Evolutionary conservation across 2,113 vertebrate species (phyloP), one percentile per base, ranked within the genome.

Genomic region (Passerina amoena): DNA sequence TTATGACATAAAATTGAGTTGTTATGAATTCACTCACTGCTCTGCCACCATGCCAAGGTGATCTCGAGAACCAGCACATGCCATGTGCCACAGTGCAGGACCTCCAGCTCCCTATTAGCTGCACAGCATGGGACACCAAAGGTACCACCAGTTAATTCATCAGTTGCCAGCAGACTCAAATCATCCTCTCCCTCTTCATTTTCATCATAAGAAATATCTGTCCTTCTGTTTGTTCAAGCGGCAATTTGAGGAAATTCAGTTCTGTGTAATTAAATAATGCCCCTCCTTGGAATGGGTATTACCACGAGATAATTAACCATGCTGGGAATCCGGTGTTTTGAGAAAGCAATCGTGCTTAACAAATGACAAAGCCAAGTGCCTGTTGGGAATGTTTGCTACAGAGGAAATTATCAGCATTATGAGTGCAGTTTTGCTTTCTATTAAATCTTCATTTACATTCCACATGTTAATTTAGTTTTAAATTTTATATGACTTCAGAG

Each of bases 381-480:
- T 92, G 86, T 86, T 1, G 23, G 94, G 88, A 87, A 51, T 5
- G 72, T 94, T 82, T 71, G 91, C 86, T 95, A 47, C 69, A 78
- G 66, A 94, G 69, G 64, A 92, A 94, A 81, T 95, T n/a, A 91
- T 60, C 69, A 50, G 80, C 83, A 75, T 60, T 86, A 88, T 37
- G 56, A 94, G 83, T 53, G 50, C 68, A 94, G 69, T 92, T 95
- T 91, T 91, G 94, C 91, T 86, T 94, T 93, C 92, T 95, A 75
- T 84, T 92, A 97, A 95, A 90, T 45, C 54, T 31, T 86, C 76
- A 86, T 97, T 94, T 97, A 94, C 82, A 95, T 96, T 90, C 78
- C 79, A 82, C 87, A 54, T 88, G 82, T 91, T 94, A 85, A 91
- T 89, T 95, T 71, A 91, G 79, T 24, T 96, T 85, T 57, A 87